Evolutionary conservation across 2,888 invertebrate species (phyloP), one percentile per base, ranked within the genome.

Genomic region (Hydraecia micacea): DNA sequence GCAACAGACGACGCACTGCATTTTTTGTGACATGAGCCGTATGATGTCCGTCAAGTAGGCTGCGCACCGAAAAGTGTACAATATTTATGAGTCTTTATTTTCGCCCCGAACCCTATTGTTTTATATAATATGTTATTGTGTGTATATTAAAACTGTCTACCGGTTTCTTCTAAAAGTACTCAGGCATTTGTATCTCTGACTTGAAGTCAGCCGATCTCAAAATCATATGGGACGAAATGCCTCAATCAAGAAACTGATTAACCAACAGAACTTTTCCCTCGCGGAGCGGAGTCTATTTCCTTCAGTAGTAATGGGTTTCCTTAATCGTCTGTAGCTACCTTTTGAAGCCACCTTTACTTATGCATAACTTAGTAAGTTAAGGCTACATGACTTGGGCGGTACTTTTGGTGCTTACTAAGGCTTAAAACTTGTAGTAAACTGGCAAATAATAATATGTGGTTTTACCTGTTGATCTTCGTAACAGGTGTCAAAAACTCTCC

Each of bases 231-330:
- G 15, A 46, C 4, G 58, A 21, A 58, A 28, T 58, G 36, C 25
- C n/a, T 49, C 36, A 46, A 71, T 79, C 49, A 49, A 11, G 28
- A 67, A 60, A 58, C 55, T 63, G 46, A 80, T 80, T 74, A 58
- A 32, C 60, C 39, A 63, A 32, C 46, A 68, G 75, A 76, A 71
- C 49, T 81, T 81, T 82, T 82, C 68, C 81, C 52, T 62, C 32
- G 15, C 32, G 18, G 21, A 72, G 42, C 77, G 71, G 25, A 84
- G 49, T 74, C 76, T 21, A 84, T 84, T 84, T 84, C 83, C 83
- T 84, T 58, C 28, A 25, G 52, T 42, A n/a, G 65, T 81, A 81
- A 81, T 81, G 75, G 75, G 71, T 69, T 85, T 85, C 71, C 73
- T 71, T 70, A 67, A 75, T 78, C 62, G 73, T 28, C 72, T 73